Conservation (phyloP, 2,113 vertebrate species). For the Indicator indicator region DNA sequence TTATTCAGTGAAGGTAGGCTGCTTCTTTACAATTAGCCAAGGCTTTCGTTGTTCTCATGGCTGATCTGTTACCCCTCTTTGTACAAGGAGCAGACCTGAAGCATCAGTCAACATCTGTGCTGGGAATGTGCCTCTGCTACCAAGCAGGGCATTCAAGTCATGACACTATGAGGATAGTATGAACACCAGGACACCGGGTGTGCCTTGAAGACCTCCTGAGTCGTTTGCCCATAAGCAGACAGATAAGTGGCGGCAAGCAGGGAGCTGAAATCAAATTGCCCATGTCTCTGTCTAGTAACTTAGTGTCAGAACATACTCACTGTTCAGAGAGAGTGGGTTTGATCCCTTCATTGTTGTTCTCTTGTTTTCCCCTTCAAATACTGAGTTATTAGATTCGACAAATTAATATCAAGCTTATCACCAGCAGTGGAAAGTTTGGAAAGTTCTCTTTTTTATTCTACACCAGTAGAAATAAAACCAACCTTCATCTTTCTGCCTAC, state of each 20-base stretch:
- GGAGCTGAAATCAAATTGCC: not conserved
- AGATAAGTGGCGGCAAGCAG: not conserved
- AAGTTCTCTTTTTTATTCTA: not conserved
- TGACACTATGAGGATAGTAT: rapidly evolving
- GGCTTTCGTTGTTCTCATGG: not conserved
- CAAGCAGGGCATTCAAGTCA: not conserved
- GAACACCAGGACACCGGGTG: not conserved
- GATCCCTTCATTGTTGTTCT: not conserved
- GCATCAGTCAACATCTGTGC: not conserved
- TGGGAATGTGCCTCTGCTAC: not conserved
- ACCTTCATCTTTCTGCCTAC: not conserved
- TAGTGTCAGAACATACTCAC: not conserved
- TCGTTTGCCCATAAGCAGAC: not conserved
- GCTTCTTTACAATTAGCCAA: not conserved
- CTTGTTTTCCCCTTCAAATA: not conserved
- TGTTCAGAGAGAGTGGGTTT: not conserved
- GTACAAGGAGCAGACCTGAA: not conserved
- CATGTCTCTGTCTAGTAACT: not conserved
- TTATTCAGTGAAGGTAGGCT: not conserved
- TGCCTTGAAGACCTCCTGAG: not conserved
- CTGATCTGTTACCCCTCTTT: not conserved
- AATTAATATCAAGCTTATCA: not conserved
- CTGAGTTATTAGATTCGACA: not conserved
- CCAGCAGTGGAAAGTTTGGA: not conserved
- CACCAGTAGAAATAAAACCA: not conserved